Evolutionary conservation across 2,888 invertebrate species (phyloP), one percentile per base, ranked within the genome.

Genomic region (Rotaria sp.): DNA sequence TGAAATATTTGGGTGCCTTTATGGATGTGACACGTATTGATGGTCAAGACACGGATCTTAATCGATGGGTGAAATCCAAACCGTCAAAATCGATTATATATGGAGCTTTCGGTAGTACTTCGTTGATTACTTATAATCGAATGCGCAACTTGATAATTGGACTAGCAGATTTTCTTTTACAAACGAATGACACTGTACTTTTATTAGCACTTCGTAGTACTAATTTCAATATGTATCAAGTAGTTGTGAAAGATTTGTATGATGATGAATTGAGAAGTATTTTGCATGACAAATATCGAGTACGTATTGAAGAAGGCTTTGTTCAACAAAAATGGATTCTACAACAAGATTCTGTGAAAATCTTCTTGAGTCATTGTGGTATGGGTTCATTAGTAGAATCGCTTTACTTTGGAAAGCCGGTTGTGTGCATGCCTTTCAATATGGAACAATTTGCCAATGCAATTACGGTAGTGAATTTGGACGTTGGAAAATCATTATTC

Each of bases 261-360:
- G 26, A 13, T 30, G 41, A 41, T 5, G 26, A 41, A 5, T 75
- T 75, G 21, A 75, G 26, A 21, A 35, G 5, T 30, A 3, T 45
- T 26, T 24, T 75, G 75, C 1, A 41, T 13, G 26, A 75, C 5
- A 13, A 75, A 41, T 2, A 45, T 24, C 75, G 75, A 75, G 41
- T 75, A 21, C 38, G 75, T 21, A 75, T 75, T 7, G 26, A 75
- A 26, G 8, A 38, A 41, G 45, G 75, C 2, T 75, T 75, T 26
- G 41, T 75, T 26, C 38, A 75, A 75, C 75, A 75, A 26, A 75
- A 75, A 75, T 41, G 38, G 75, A 41, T 75, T 75, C 41, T 75
- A 75, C 75, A 75, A 45, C 75, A 75, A 45, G 8, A 15, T 7
- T 38, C 38, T 35, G 74, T 38, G 38, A 67, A 67, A 67, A 67